Percentiles rank a stretch among this genome's conserved stretches.
phyloP scores from a whole-genome alignment of 2,888 invertebrate genomes.

The Schrankia costaestrigalis region DNA sequence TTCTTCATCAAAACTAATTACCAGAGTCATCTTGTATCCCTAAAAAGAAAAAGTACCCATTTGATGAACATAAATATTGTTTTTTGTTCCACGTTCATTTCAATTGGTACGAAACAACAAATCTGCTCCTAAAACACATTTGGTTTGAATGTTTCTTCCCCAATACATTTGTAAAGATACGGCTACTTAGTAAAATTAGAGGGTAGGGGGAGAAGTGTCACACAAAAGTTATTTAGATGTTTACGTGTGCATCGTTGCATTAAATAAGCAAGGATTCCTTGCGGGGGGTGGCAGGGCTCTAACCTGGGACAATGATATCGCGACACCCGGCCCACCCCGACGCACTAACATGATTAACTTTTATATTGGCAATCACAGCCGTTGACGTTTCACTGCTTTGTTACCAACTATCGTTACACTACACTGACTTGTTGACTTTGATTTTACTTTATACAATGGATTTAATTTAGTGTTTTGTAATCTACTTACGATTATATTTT shows the following conservation, averaged over 20 bases:
- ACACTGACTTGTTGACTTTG: constrained; percentile 20
- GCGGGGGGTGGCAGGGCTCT: constrained; percentile 59
- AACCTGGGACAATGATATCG: constrained; percentile 68
- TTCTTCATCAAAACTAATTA: too few relatives aligned
- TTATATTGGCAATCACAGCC: constrained; percentile 60
- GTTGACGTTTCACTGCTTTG: constrained; percentile 44
- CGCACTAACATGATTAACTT: constrained; percentile 70
- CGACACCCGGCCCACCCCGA: constrained; percentile 66
- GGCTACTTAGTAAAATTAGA: constrained; percentile 79
- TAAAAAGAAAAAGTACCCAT: constrained; percentile 9
- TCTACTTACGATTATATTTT: too few relatives aligned
- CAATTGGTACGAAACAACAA: constrained; percentile 43
- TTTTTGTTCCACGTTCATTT: constrained; percentile 16
- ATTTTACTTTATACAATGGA: constrained; percentile 3
- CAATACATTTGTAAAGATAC: constrained; percentile 73
- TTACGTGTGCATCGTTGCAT: constrained; percentile 80
- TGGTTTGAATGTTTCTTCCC: constrained; percentile 63
- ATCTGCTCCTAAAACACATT: constrained; percentile 58
- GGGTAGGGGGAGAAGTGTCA: constrained; percentile 75
- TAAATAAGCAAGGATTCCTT: constrained; percentile 78
- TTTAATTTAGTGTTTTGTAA: neutral
- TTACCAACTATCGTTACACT: constrained; percentile 27
- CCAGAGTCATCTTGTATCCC: too few relatives aligned
- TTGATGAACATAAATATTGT: constrained; percentile 5
- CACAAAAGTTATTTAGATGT: constrained; percentile 81